These are phyloP conservation scores for Parotocinclus haroldoi DNA, from an alignment of 2,797 vertebrate genomes.

Conservation along the genomic window DNA sequence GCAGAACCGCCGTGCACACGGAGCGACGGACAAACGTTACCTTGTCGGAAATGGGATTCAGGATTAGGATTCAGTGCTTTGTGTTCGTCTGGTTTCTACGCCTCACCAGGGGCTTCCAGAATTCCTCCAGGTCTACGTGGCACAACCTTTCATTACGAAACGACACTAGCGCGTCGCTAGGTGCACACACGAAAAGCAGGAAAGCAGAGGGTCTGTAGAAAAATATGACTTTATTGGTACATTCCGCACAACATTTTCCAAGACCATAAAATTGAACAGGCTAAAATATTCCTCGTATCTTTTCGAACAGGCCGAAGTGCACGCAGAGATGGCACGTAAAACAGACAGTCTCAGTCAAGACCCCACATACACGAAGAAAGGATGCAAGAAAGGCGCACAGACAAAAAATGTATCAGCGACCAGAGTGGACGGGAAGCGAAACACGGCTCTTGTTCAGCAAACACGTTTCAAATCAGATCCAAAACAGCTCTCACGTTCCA, in stretches of 20 bases:
- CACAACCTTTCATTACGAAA: too few relatives aligned
- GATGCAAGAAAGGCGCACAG: conserved; percentile 51
- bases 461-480: not conserved
- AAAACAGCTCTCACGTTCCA: not conserved
- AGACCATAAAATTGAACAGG: conserved; percentile 89
- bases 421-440: not conserved
- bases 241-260: conserved; percentile 90
- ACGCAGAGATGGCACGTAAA: conserved; percentile 46
- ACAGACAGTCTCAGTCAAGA: conserved; percentile 56
- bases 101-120: too few relatives aligned
- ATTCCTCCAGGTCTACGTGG: not conserved
- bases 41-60: too few relatives aligned
- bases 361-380: conserved; percentile 53
- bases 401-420: conserved; percentile 40
- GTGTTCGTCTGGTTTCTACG: too few relatives aligned
- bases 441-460: not conserved
- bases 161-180: too few relatives aligned
- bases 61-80: too few relatives aligned
- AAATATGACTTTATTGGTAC: conserved; percentile 97
- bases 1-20: too few relatives aligned
- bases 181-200: too few relatives aligned
- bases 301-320: conserved; percentile 64
- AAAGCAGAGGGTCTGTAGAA: conserved; percentile 77
- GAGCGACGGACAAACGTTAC: too few relatives aligned
- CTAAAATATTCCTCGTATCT: conserved; percentile 67